phyloP scores from a whole-genome alignment of 2,113 vertebrate species.

The Epinephelus fuscoguttatus region DNA sequence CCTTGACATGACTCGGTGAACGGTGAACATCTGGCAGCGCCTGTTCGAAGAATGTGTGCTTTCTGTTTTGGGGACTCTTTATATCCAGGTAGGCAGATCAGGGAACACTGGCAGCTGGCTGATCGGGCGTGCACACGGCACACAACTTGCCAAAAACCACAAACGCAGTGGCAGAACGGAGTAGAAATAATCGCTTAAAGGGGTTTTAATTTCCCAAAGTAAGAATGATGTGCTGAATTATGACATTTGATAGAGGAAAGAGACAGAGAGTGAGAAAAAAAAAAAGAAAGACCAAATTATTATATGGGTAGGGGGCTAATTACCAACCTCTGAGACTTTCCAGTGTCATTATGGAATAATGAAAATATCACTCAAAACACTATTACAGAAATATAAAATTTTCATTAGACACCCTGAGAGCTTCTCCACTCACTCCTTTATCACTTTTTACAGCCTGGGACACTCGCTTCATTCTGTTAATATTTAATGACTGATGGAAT shows the following conservation, averaged over 20 bases:
- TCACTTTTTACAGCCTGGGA: constrained; percentile 60
- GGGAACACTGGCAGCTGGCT: constrained; percentile 30
- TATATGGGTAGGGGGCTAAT: constrained; percentile 66
- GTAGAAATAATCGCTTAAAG: constrained; percentile 27
- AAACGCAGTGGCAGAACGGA: constrained; percentile 29
- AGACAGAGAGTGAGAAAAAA: constrained; percentile 24
- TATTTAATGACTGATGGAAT: constrained; percentile 70
- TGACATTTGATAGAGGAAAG: constrained; percentile 55
- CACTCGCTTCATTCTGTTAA: constrained; percentile 71
- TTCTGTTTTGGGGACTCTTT: constrained; percentile 39
- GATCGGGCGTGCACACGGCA: not conserved
- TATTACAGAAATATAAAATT: constrained; percentile 69
- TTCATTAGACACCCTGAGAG: constrained; percentile 70
- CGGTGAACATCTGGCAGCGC: constrained; percentile 29
- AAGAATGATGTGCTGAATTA: constrained; percentile 54
- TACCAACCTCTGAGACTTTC: constrained; percentile 60
- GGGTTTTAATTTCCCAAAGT: constrained; percentile 62
- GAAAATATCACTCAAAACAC: constrained; percentile 76
- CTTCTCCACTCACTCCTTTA: constrained; percentile 39
- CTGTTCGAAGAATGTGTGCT: constrained; percentile 29
- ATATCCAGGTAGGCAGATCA: constrained; percentile 51
- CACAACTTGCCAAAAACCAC: constrained; percentile 55
- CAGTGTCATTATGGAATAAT: constrained; percentile 73
- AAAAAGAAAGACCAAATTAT: constrained; percentile 49
- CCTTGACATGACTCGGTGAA: constrained; percentile 48